Base-by-base conservation (phyloP, 2,797 vertebrate genomes). In the Poecilia velifera region DNA sequence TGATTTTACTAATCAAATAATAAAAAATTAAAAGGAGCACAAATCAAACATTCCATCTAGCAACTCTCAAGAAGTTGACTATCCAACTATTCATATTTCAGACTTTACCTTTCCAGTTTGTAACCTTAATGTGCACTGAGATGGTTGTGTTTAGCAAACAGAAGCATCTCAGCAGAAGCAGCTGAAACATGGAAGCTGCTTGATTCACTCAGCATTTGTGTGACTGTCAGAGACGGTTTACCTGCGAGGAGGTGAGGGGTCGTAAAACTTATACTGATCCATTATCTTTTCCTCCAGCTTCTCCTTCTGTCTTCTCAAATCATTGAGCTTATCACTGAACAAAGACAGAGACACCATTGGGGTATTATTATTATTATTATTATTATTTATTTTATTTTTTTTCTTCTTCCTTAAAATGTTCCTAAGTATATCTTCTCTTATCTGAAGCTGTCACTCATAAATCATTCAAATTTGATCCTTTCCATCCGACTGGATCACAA, bases 261-360 rank as follows among this genome's bases (percentile, higher is more conserved):
- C 98, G 82, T 99, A 98, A 89, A 99, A 99, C 90, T 98, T 99
- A 87, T 99, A 99, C 78, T 99, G 98, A 94, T 99, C 98, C 98
- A 99, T 99, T 88, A 99, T 99, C 94, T 99, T 99, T 93, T 99
- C 98, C 93, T 99, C 98, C 87, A 99, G 91, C 89, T 99, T 99
- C 91, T 99, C 98, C 89, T 99, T 99, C 90, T 99, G 98, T 85
- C 98, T 95, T 90, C 98, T 96, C 81, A 99, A 93, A 91, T 99
- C 98, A 90, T 99, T 98, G 28, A 99, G 95, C 76, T 98, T 99
- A 94, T 99, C 98, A 90, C 98, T 99, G 85, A 79, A 74, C 55
- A 87, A 43, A 79, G 28, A 1, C 7, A 88, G 51, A 1, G 16
- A 73, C 31, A 85, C 0, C 13, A 70, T 12, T 74, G 13, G 22